These are phyloP conservation scores for Eclectus roratus DNA, from an alignment of 2,113 vertebrate species.

Conservation along the genomic window DNA sequence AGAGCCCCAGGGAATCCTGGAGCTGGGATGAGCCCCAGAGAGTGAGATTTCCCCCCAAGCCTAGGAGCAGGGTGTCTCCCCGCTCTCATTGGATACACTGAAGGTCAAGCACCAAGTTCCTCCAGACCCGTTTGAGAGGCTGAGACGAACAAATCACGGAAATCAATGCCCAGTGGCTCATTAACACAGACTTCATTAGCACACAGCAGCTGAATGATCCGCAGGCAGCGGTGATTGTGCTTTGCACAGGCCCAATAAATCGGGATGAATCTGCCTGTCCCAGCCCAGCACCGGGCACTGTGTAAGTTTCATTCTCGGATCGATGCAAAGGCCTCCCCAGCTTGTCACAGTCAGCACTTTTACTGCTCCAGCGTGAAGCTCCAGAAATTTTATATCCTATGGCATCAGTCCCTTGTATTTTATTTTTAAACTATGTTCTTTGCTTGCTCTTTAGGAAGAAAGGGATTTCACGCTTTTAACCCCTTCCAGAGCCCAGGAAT, in stretches of 20 bases:
- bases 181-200: slow-evolving; percentile 53
- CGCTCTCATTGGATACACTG: background rate
- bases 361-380: background rate
- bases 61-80: fast-evolving
- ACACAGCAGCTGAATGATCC: background rate
- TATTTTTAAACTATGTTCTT: background rate
- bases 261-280: background rate
- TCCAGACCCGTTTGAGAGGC: background rate
- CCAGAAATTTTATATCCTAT: background rate
- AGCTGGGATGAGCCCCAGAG: background rate
- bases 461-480: background rate
- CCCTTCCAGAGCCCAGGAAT: fast-evolving
- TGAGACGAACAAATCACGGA: slow-evolving; percentile 36
- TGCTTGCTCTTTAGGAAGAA: background rate
- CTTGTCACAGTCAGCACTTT: background rate
- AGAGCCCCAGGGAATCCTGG: background rate
- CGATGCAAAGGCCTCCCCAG: background rate
- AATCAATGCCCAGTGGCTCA: slow-evolving; percentile 42
- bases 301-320: background rate
- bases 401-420: background rate
- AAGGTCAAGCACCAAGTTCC: slow-evolving; percentile 33
- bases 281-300: fast-evolving
- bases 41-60: fast-evolving
- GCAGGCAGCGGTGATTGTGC: background rate
- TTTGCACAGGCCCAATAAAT: background rate